These are phyloP conservation scores for Gobiocypris rarus DNA, from an alignment of 2,113 vertebrate species.

Conservation along the genomic window DNA sequence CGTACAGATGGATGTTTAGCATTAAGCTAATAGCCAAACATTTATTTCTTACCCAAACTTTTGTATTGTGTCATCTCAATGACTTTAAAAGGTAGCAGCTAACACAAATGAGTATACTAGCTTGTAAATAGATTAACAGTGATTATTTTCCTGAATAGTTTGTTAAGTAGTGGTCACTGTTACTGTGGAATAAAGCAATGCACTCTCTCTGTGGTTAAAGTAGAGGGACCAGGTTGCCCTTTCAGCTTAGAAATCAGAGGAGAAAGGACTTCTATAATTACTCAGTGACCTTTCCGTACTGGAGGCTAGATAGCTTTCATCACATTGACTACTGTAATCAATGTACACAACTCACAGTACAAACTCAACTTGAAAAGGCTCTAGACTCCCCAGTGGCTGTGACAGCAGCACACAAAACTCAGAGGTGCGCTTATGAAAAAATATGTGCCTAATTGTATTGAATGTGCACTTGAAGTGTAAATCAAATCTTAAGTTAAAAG, in stretches of 20 bases:
- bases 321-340: slow-evolving; percentile 20
- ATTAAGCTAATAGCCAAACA: neutral
- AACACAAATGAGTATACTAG: neutral
- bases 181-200: neutral
- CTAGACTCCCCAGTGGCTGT: slow-evolving; percentile 35
- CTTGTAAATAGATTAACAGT: neutral
- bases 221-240: neutral
- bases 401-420: neutral
- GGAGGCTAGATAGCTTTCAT: slow-evolving; percentile 30
- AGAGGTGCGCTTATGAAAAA: neutral
- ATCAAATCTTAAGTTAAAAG: neutral
- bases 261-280: slow-evolving; percentile 25
- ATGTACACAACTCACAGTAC: slow-evolving; percentile 4
- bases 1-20: neutral
- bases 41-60: neutral
- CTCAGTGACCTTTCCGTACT: slow-evolving; percentile 18
- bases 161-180: neutral
- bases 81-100: neutral
- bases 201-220: neutral
- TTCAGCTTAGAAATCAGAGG: slow-evolving; percentile 11
- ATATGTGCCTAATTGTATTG: too few species aligned
- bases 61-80: neutral
- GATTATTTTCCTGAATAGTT: neutral
- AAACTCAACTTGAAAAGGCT: slow-evolving; percentile 22
- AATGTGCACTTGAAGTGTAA: neutral